Percentiles rank a stretch among this genome's conserved stretches.
These are phyloP conservation scores for Ypsolopha scabrella DNA, from an alignment of 2,888 invertebrate species.

Conservation along the genomic window DNA sequence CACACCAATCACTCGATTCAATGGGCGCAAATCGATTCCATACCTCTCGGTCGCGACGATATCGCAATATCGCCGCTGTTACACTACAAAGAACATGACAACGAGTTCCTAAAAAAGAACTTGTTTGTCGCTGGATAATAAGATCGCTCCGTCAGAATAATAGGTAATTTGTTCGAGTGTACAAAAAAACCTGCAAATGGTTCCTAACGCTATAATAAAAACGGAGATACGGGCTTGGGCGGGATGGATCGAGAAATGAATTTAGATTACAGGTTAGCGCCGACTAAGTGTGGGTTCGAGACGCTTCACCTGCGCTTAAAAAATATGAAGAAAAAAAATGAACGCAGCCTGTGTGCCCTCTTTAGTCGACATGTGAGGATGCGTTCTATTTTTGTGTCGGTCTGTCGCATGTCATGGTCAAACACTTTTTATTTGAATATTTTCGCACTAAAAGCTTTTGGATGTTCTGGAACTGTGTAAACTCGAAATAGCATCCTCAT, in stretches of 20 bases:
- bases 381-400: background rate
- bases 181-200: constrained; percentile 65
- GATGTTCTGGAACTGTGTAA: background rate
- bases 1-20: constrained; percentile 51
- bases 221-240: constrained; percentile 59
- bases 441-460: background rate
- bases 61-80: background rate
- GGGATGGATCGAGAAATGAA: constrained; percentile 69
- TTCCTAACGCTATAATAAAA: constrained; percentile 65
- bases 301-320: constrained; percentile 58
- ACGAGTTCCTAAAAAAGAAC: constrained; percentile 19
- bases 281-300: constrained; percentile 62
- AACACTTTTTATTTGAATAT: too few relatives aligned
- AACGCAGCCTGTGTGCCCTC: background rate
- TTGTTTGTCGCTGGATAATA: constrained; percentile 51
- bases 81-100: constrained; percentile 10
- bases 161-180: constrained; percentile 63
- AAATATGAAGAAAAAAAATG: constrained; percentile 20
- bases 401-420: background rate
- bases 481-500: too few relatives aligned
- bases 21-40: constrained; percentile 49
- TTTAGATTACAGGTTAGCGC: constrained; percentile 71
- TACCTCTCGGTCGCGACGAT: constrained; percentile 33
- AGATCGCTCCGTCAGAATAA: constrained; percentile 56
- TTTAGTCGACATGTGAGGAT: background rate